Conservation (phyloP, 2,797 vertebrate genomes). For the Heteromormyrus szaboi region DNA sequence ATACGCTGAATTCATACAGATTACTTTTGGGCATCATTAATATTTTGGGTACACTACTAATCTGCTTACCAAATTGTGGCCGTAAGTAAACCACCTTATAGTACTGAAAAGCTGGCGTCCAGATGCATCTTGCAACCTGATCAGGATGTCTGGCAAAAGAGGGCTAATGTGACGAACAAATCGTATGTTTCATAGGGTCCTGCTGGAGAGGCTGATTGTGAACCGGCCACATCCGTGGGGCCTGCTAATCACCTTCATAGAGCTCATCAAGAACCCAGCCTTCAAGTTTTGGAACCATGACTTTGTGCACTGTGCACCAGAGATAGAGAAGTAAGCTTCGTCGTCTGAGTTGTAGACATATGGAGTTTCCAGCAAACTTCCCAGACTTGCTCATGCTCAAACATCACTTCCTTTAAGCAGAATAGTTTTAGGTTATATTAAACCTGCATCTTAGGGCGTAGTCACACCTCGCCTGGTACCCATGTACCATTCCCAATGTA, state of each 20-base stretch:
- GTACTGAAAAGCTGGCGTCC: background rate
- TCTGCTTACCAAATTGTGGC: background rate
- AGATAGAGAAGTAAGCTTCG: constrained; percentile 91
- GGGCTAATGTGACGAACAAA: background rate
- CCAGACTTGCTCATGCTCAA: background rate
- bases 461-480: background rate
- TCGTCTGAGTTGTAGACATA: background rate
- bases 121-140: background rate
- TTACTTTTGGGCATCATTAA: background rate
- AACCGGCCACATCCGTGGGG: constrained; percentile 99
- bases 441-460: background rate
- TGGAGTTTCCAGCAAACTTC: background rate
- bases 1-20: background rate
- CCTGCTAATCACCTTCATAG: constrained; percentile 97
- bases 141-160: background rate
- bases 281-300: constrained; percentile 99
- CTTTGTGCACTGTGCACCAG: constrained; percentile 97
- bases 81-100: background rate
- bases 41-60: background rate
- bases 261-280: constrained; percentile 98
- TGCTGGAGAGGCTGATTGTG: constrained; percentile 95
- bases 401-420: background rate
- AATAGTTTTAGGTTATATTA: background rate
- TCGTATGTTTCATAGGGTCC: constrained; percentile 65
- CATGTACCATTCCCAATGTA: background rate